Base-by-base conservation (phyloP, 1,140 invertebrate genomes). In the Eumaeus atala region DNA sequence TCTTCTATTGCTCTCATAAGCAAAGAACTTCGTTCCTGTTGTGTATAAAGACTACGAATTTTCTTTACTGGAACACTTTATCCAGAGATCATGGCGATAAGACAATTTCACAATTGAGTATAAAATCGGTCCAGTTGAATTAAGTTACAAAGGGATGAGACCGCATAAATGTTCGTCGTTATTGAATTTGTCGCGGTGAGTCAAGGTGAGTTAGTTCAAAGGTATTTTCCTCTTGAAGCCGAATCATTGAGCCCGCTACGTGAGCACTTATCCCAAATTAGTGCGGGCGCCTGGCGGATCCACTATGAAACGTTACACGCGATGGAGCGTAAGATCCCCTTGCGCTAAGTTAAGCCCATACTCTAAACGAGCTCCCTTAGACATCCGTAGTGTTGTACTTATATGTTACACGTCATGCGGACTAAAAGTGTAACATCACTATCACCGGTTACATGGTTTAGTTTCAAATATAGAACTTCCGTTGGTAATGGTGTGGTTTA, bases 241-340 rank as follows among this genome's bases (percentile, higher is more conserved):
- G 64, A 73, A 63, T 67, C 67, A 68, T 65, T 76, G 74, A 69
- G 67, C 58, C 50, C 56, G 56, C 61, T 65, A 72, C 70, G 71
- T 72, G 69, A 75, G 72, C 72, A 79, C 74, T 76, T 73, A 74
- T 74, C 70, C 67, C 66, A 74, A 80, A 77, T 77, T 80, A 80
- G 70, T 71, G 64, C 67, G 62, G 62, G 62, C 51, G 66, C 61
- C 67, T 59, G 48, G 54, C 54, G 58, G 35, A 74, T 66, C 60
- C 54, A 61, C 59, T 51, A 60, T 63, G 59, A 62, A 59, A 59
- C 58, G 64, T 64, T 65, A 69, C 64, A 66, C 61, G 70, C 72
- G 73, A 72, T 70, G 66, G 67, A 67, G 70, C 70, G 67, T 71
- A 55, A 66, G 70, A 72, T 72, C 63, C 67, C 69, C 69, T 66